These are phyloP conservation scores for Macaria liturata DNA, from an alignment of 2,888 invertebrate genomes.

Conservation along the genomic window DNA sequence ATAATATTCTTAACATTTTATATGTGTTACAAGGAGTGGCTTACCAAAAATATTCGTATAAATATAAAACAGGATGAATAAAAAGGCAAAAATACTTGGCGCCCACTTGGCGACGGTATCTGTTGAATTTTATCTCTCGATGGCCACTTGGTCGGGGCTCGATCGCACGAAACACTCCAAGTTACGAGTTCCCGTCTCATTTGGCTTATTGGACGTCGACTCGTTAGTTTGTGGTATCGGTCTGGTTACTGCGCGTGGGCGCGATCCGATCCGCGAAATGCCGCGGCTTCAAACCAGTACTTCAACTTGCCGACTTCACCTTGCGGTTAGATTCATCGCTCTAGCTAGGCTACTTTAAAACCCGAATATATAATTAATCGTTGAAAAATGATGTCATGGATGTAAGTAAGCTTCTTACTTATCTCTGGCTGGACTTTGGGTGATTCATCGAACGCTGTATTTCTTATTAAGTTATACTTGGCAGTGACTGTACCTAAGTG, in stretches of 20 bases:
- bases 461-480: background rate
- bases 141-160: constrained; percentile 6
- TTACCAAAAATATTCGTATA: no score
- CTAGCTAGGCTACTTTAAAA: background rate
- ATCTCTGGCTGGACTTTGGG: no score
- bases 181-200: constrained; percentile 29
- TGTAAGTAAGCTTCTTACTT: no score
- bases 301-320: constrained; percentile 10
- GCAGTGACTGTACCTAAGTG: constrained; percentile 34
- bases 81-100: constrained; percentile 4
- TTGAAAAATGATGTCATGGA: no score
- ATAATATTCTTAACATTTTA: no score
- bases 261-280: constrained; percentile 53
- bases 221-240: constrained; percentile 40
- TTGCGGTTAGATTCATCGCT: background rate
- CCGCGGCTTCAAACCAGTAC: constrained; percentile 27
- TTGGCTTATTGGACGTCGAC: constrained; percentile 34
- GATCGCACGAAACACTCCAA: constrained; percentile 24
- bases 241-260: constrained; percentile 43
- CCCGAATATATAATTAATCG: no score
- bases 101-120: constrained; percentile 3
- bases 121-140: constrained; percentile 14
- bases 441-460: no score
- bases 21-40: no score
- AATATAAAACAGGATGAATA: background rate